Base-by-base conservation (phyloP, 2,113 vertebrate species). In the Daboia siamensis region DNA sequence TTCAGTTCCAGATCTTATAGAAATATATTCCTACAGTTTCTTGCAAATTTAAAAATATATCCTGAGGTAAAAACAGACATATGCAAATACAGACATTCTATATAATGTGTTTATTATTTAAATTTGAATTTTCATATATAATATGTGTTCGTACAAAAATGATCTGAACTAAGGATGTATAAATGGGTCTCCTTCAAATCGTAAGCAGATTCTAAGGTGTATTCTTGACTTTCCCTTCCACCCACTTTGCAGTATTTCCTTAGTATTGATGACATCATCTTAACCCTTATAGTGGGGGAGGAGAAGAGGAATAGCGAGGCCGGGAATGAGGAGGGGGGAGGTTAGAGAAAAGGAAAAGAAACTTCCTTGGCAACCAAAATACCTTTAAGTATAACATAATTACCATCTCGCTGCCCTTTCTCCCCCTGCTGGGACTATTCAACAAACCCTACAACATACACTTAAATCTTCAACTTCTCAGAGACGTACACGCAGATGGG, bases 381-480 rank as follows among this genome's bases (percentile, higher is more conserved):
- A 97, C 97, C 97, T 98, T 97, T 98, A 97, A 98, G 97, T 97
- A 97, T 95, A 96, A 94, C 94, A 96, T 98, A 98, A 98, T 98
- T 98, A 97, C 97, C 96, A 56, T 96, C 87, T 95, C 95, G 97
- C 94, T 97, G 97, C 96, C 97, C 97, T 97, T 95, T 96, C 94
- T 96, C 96, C 96, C 97, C 97, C 97, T 85, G 97, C 97, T 95
- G 97, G 94, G 97, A 96, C 97, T 96, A 96, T 97, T 97, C 98
- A 97, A 94, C 95, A 95, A 96, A 92, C 96, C 97, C 97, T 97
- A 95, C 97, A 98, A 97, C 98, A 95, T 97, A 96, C 98, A 98
- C 97, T 98, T 98, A 98, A 97, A 97, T 97, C 98, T 98, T 98
- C 98, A 97, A 95, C 97, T 97, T 98, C 97, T 97, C 96, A 92